phyloP scores from a whole-genome alignment of 2,113 vertebrate genomes.

The Zingel zingel region DNA sequence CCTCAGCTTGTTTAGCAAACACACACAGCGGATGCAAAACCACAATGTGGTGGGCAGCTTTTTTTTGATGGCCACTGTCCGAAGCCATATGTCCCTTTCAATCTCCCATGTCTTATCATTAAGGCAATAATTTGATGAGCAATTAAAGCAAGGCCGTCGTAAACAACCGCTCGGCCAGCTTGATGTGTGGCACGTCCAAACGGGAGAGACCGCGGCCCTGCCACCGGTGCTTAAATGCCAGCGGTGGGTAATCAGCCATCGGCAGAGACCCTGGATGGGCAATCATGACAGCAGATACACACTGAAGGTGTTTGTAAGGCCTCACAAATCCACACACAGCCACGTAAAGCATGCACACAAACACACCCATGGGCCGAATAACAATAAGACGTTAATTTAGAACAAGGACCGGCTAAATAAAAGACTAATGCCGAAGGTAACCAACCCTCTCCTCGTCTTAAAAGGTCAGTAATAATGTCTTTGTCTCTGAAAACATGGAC shows the following conservation, averaged over 20 bases:
- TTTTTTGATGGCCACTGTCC: slow-evolving; percentile 63
- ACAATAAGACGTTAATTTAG: slow-evolving; percentile 56
- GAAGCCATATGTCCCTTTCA: slow-evolving; percentile 73
- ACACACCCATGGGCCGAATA: slow-evolving; percentile 8
- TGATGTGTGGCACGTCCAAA: slow-evolving; percentile 50
- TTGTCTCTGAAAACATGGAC: slow-evolving; percentile 53
- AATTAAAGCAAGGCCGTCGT: slow-evolving; percentile 63
- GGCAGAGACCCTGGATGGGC: slow-evolving; percentile 24
- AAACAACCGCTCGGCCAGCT: slow-evolving; percentile 57
- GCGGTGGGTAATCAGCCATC: slow-evolving; percentile 60
- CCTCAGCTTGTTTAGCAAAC: slow-evolving; percentile 77
- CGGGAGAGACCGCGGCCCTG: slow-evolving; percentile 31
- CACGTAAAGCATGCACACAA: neutral
- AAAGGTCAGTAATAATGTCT: slow-evolving; percentile 74
- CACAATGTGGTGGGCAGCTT: slow-evolving; percentile 34
- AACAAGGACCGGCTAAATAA: slow-evolving; percentile 51
- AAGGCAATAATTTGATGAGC: slow-evolving; percentile 71
- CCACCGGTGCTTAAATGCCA: slow-evolving; percentile 54
- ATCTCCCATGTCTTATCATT: slow-evolving; percentile 62
- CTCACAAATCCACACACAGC: slow-evolving; percentile 2
- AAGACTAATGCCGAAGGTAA: slow-evolving; percentile 52
- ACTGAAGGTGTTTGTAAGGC: slow-evolving; percentile 3
- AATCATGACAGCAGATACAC: slow-evolving; percentile 28
- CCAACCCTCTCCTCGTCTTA: slow-evolving; percentile 59
- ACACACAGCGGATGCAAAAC: slow-evolving; percentile 47